Base-by-base conservation (phyloP, 2,888 invertebrate genomes). In the Epistrophe grossulariae region DNA sequence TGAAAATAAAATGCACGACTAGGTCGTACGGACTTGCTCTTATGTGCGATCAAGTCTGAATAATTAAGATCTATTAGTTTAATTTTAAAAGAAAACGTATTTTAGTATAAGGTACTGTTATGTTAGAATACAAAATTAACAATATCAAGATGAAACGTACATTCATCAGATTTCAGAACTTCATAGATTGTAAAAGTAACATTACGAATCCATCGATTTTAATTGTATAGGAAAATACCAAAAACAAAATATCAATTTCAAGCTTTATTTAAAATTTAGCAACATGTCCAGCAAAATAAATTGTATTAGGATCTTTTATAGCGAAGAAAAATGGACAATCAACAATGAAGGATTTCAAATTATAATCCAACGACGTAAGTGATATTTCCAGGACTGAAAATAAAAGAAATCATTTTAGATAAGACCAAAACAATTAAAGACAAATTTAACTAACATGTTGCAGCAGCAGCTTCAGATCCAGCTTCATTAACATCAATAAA, bases 401-500 rank as follows among this genome's bases (percentile, higher is more conserved):
- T 55, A 55, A 0, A 50, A 13, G 50, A 48, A 55, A 6, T 43
- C 28, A n/a, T 17, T 38, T 19, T 15, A 55, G 0, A n/a, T 55
- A 31, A 31, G 5, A 55, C 4, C 11, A 55, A 38, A 38, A 38
- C 15, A 13, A 19, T n/a, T n/a, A 24, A n/a, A 43, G 0, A 10
- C n/a, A 24, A 55, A n/a, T 40, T 45, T n/a, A 45, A n/a, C 84
- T 90, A 88, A 91, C 97, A 96, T 81, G 97, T 97, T 50, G 96
- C 96, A 0, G 97, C 97, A 17, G 97, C 97, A 0, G 97, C 97
- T 91, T 97, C 97, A 9, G 96, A 96, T 3, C 98, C 98, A 91
- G 97, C 96, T 91, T 98, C 98, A 91, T 97, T 96, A 0, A 98
- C 97, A 91, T 97, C 96, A 89, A 98, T 96, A 91, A 96, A 97